These are phyloP conservation scores for Latrodectus hesperus DNA, from an alignment of 2,888 invertebrate species.

Conservation along the genomic window DNA sequence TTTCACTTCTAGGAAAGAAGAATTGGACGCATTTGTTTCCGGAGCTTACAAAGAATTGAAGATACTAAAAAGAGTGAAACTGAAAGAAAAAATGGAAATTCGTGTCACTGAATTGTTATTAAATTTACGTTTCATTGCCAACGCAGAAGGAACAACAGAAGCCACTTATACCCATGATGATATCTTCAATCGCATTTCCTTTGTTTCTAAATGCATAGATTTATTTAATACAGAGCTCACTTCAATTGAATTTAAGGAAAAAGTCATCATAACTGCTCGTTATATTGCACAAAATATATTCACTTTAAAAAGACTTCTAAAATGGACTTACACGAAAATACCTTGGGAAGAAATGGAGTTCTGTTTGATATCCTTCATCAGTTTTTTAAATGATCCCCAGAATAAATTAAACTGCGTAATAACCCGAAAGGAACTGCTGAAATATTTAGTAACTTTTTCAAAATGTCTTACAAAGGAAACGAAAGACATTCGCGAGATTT, in stretches of 20 bases:
- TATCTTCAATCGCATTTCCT: neutral
- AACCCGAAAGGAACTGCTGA: neutral
- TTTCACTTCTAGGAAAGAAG: neutral
- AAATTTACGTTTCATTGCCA: slow-evolving; percentile 1
- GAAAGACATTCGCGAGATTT: neutral
- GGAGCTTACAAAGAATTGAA: slow-evolving; percentile 25
- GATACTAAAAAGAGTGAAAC: slow-evolving; percentile 13
- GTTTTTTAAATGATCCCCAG: neutral
- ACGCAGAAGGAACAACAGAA: neutral
- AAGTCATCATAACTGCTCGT: neutral
- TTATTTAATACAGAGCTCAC: neutral
- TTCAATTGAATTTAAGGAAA: too few species aligned
- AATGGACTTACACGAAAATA: slow-evolving; percentile 25
- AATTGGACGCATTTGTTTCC: slow-evolving; percentile 18
- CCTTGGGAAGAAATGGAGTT: slow-evolving; percentile 58
- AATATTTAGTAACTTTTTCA: slow-evolving; percentile 10
- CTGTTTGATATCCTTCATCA: neutral
- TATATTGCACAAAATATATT: slow-evolving; percentile 17
- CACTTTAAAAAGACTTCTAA: slow-evolving; percentile 23
- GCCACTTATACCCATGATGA: neutral
- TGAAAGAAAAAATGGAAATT: slow-evolving; percentile 16
- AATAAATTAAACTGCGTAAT: neutral
- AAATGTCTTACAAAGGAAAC: neutral
- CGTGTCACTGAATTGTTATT: slow-evolving; percentile 1
- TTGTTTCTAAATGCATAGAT: slow-evolving; percentile 5